Base-by-base conservation (phyloP, 2,888 invertebrate species). In the Beris chalybata region DNA sequence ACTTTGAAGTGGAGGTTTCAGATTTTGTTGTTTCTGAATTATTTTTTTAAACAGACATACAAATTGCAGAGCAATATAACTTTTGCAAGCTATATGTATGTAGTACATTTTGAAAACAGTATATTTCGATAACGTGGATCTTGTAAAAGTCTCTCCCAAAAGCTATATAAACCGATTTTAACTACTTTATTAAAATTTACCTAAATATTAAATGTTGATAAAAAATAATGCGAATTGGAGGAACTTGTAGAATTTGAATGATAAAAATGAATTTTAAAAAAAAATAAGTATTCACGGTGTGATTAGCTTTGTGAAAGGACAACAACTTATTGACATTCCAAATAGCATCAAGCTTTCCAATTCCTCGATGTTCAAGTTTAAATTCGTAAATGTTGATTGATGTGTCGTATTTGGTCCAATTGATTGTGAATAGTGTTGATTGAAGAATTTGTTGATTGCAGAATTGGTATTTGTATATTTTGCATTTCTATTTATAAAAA, bases 301-400 rank as follows among this genome's bases (percentile, higher is more conserved):
- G 38, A 12, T 22, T 9, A 22, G 31, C 11, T 32, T 55, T 59
- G 59, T 59, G 59, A 59, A 59, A 59, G 59, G 59, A 59, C 59
- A 59, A 59, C 59, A 59, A 48, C 59, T 59, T 59, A 31, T 30
- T 5, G 30, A 30, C 9, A 53, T 22, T 22, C 22, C 13, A 29
- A 22, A 15, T 15, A 53, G 32, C 32, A 32, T 55, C 22, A 32
- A 9, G 12, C 32, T 38, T 38, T n/a, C n/a, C 5, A 6, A 38
- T 55, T 12, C 15, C 22, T 6, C 22, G 15, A 32, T 55, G 53
- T 55, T 55, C n/a, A 32, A 32, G n/a, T 31, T 31, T 55, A 38
- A 55, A 6, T 32, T 12, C 7, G 6, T 32, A 7, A 54, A 31
- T 38, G 55, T 55, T 55, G 55, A 55, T 55, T 55, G 55, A 15